These are phyloP conservation scores for Chlorodrepanis virens DNA, from an alignment of 2,113 vertebrate genomes.

Conservation along the genomic window DNA sequence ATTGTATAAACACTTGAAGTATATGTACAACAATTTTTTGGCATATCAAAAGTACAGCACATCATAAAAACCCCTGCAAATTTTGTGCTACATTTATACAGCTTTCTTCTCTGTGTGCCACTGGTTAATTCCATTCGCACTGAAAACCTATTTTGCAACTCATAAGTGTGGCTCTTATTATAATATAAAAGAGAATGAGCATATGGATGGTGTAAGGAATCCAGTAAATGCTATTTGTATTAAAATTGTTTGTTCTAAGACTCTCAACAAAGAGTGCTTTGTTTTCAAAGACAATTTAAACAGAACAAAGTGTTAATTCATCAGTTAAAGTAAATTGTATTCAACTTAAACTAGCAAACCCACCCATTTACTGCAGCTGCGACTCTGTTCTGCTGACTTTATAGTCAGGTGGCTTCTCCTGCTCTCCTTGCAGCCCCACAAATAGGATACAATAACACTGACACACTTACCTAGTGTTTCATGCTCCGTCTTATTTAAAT, in stretches of 20 bases:
- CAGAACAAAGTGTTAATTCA: background rate
- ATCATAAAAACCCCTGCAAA: background rate
- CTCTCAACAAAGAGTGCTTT: background rate
- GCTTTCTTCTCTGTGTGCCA: background rate
- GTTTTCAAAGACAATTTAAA: background rate
- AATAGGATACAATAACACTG: background rate
- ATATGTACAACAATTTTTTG: background rate
- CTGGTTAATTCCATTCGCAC: background rate
- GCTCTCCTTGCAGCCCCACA: background rate
- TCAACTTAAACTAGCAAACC: background rate
- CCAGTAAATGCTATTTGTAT: background rate
- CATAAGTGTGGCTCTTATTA: background rate
- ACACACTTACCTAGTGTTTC: constrained; percentile 80
- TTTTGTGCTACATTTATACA: background rate
- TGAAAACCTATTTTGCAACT: background rate
- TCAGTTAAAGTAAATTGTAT: background rate
- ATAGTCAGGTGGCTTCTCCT: background rate
- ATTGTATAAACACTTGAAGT: background rate
- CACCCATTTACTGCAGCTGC: background rate
- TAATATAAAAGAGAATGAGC: background rate
- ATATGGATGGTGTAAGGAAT: background rate
- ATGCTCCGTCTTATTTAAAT: constrained; percentile 69
- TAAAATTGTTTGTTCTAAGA: background rate
- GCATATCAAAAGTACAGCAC: background rate
- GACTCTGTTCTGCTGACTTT: background rate